These are phyloP conservation scores for Mallotus villosus DNA, from an alignment of 2,797 vertebrate species.

Conservation along the genomic window DNA sequence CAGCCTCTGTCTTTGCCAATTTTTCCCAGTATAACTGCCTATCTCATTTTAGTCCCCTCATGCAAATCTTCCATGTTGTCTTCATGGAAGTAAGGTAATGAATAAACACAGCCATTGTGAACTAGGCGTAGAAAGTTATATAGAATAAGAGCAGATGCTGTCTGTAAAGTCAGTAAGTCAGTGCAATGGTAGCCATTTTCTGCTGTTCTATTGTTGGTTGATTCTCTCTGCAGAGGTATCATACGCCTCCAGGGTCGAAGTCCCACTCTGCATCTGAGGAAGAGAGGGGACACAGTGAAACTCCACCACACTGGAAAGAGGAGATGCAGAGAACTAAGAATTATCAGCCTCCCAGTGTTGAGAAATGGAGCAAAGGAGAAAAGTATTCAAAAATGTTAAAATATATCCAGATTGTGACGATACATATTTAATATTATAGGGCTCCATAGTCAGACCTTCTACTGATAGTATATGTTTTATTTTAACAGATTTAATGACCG, in stretches of 20 bases:
- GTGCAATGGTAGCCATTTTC: slow-evolving; percentile 7
- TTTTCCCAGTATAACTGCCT: slow-evolving; percentile 28
- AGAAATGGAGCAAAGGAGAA: slow-evolving; percentile 97
- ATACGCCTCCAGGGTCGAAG: slow-evolving; percentile 91
- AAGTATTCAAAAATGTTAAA: slow-evolving; percentile 73
- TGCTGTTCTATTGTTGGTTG: neutral
- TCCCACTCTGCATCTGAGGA: slow-evolving; percentile 89
- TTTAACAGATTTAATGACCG: slow-evolving; percentile 76
- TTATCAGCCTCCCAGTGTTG: slow-evolving; percentile 83
- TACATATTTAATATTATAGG: neutral
- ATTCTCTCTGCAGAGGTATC: slow-evolving; percentile 82
- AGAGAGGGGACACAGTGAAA: slow-evolving; percentile 88
- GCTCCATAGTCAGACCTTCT: no score
- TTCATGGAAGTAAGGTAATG: slow-evolving; percentile 39
- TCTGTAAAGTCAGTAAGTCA: slow-evolving; percentile 17
- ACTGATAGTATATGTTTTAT: slow-evolving; percentile 48
- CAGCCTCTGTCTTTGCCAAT: slow-evolving; percentile 15
- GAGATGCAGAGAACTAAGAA: slow-evolving; percentile 91
- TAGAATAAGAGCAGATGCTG: slow-evolving; percentile 19
- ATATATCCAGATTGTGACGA: neutral
- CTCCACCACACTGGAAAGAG: slow-evolving; percentile 97
- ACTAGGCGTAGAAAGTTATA: slow-evolving; percentile 26
- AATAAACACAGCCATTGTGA: slow-evolving; percentile 17
- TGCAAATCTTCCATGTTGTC: slow-evolving; percentile 39
- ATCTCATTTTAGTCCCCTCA: slow-evolving; percentile 29